Percentiles rank a stretch among this genome's conserved stretches.
phyloP scores from a whole-genome alignment of 2,113 vertebrate genomes.

The Scortum barcoo region DNA sequence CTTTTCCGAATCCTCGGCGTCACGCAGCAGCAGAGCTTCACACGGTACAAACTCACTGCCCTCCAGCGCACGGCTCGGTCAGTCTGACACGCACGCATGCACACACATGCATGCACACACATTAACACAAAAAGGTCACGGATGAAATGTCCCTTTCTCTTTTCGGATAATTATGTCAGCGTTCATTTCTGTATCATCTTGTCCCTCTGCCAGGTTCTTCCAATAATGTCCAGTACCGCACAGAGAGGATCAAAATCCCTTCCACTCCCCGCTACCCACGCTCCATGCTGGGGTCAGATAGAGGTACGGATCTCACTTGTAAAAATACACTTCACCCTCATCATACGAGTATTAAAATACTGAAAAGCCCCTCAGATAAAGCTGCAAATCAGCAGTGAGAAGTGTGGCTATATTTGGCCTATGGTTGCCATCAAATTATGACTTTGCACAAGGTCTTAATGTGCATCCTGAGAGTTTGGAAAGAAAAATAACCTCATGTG shows the following conservation, averaged over 20 bases:
- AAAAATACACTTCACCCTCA: neutral
- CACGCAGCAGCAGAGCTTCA: conserved; percentile 89
- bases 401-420: neutral
- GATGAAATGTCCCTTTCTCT: neutral
- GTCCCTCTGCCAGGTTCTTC: conserved; percentile 88
- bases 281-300: conserved; percentile 93
- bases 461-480: neutral
- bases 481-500: neutral
- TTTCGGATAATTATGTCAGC: neutral
- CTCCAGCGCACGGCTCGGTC: conserved; percentile 94
- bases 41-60: conserved; percentile 96
- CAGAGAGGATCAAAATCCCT: conserved; percentile 97
- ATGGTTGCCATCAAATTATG: neutral
- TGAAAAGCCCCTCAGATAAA: neutral
- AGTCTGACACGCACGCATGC: conserved; percentile 76
- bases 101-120: conserved; percentile 15
- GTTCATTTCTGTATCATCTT: conserved; percentile 27
- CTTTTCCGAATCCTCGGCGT: conserved; percentile 88
- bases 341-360: neutral
- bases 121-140: conserved; percentile 25
- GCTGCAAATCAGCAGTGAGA: neutral
- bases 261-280: conserved; percentile 94
- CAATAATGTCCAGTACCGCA: conserved; percentile 93
- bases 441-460: neutral
- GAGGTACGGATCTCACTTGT: conserved; percentile 85